These are phyloP conservation scores for Nothura maculosa DNA, from an alignment of 2,797 vertebrate genomes.

Conservation along the genomic window DNA sequence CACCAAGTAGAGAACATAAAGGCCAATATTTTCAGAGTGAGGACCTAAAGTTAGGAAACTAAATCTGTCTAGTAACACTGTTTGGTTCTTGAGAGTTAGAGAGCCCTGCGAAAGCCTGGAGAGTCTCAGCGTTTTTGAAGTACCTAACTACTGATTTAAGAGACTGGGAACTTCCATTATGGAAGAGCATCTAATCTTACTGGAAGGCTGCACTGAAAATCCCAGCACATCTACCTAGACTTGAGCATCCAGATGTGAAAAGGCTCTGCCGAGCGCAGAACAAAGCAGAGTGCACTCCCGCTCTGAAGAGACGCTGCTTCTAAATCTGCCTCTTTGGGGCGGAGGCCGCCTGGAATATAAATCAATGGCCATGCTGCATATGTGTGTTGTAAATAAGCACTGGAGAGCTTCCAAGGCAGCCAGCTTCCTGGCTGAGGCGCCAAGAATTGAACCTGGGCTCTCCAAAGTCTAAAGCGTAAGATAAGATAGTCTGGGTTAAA, in stretches of 20 bases:
- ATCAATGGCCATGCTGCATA: constrained; percentile 40
- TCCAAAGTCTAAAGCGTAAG: neutral
- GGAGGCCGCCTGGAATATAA: constrained; percentile 50
- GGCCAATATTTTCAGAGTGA: neutral
- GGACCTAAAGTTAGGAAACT: constrained; percentile 18
- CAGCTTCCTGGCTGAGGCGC: constrained; percentile 55
- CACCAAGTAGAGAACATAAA: neutral
- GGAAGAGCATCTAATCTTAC: neutral
- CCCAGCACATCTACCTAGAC: neutral
- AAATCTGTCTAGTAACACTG: neutral
- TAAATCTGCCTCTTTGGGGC: constrained; percentile 46
- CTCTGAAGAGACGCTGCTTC: constrained; percentile 51
- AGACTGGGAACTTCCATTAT: neutral
- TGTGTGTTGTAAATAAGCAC: constrained; percentile 49
- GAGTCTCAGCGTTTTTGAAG: neutral
- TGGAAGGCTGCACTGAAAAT: neutral
- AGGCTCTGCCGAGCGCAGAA: neutral
- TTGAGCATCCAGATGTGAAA: constrained; percentile 29
- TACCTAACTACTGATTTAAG: neutral
- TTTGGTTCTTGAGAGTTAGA: neutral
- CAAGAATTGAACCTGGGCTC: constrained; percentile 49
- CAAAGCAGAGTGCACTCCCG: accelerated
- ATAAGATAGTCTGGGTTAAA: constrained; percentile 66
- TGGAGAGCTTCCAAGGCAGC: constrained; percentile 64
- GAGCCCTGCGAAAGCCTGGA: neutral